These are phyloP conservation scores for Megalops atlanticus DNA, from an alignment of 2,113 vertebrate species.

Conservation along the genomic window DNA sequence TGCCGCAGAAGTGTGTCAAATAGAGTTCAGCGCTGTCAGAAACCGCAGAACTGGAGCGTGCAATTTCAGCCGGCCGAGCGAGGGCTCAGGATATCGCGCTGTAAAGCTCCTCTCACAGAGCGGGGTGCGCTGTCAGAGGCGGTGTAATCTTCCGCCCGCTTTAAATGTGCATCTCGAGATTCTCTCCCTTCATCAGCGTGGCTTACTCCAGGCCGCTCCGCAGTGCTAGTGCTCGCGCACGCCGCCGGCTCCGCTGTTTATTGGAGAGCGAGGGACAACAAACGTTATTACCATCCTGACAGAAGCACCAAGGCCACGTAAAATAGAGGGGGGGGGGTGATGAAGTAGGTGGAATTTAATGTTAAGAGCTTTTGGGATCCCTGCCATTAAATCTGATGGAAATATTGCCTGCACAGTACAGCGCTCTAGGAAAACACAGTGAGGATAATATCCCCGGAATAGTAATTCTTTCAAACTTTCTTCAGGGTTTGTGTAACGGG, in stretches of 20 bases:
- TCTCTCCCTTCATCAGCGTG: not conserved
- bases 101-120: not conserved
- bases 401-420: not conserved
- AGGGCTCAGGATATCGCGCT: not conserved
- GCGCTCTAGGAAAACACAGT: not conserved
- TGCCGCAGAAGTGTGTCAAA: not conserved
- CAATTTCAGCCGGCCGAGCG: not conserved
- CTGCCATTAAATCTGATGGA: conserved; percentile 10
- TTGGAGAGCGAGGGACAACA: not conserved
- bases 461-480: not conserved
- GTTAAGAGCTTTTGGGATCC: conserved; percentile 8
- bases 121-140: not conserved
- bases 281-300: not conserved
- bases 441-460: not conserved
- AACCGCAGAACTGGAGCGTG: not conserved
- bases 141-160: not conserved
- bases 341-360: not conserved
- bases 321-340: not conserved
- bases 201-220: not conserved
- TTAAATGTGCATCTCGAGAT: not conserved
- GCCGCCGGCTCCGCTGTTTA: conserved; percentile 1
- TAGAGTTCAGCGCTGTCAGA: not conserved
- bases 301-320: not conserved
- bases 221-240: not conserved
- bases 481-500: not conserved